phyloP scores from a whole-genome alignment of 2,113 vertebrate species.

The Todiramphus chloris region DNA sequence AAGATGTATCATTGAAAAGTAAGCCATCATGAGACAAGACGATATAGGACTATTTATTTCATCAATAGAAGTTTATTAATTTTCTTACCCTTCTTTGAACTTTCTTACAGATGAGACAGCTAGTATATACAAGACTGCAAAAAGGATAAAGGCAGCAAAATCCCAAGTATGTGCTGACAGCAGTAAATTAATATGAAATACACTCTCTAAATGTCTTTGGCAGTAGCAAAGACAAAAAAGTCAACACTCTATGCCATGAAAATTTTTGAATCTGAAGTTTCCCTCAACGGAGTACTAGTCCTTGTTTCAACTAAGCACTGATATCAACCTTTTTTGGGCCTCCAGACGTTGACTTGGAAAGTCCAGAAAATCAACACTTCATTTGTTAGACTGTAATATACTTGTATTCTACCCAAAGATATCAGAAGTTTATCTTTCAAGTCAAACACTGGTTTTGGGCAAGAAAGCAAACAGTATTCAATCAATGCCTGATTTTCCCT shows the following conservation, averaged over 20 bases:
- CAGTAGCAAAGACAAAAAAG: background rate
- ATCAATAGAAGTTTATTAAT: background rate
- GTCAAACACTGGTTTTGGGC: background rate
- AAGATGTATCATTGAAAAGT: background rate
- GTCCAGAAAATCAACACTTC: background rate
- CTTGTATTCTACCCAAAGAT: background rate
- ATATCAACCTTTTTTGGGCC: background rate
- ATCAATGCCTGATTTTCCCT: background rate
- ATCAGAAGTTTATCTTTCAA: background rate
- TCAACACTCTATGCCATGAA: fast-evolving
- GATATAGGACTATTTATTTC: background rate
- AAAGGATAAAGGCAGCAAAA: background rate
- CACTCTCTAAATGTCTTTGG: background rate
- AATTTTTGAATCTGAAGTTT: background rate
- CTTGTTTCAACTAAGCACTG: background rate
- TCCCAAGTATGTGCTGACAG: background rate
- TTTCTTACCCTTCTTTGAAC: background rate
- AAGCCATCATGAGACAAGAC: background rate
- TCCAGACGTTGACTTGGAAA: background rate
- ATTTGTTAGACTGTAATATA: background rate
- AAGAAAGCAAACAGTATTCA: background rate
- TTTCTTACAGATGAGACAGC: background rate
- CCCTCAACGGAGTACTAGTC: background rate
- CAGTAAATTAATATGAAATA: background rate
- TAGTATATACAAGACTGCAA: background rate